Evolutionary conservation across 2,797 vertebrate genomes (phyloP), one percentile per base, ranked within the genome.

Genomic region (Tinamus major): DNA sequence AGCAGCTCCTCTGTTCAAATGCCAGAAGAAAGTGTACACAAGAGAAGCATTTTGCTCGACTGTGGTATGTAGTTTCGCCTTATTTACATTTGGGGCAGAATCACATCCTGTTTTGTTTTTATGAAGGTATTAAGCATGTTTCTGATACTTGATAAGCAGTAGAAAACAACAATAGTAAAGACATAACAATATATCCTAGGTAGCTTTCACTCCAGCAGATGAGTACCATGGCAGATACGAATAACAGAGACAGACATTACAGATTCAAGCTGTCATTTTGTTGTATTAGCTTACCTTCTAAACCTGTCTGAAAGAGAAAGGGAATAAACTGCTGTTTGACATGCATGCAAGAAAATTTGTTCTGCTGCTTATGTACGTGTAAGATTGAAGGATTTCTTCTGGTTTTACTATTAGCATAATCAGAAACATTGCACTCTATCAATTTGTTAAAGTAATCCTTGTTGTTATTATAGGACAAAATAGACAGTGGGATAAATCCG

Each of bases 271-370:
- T 94, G 71, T 94, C 87, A 68, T 89, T 95, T 92, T 87, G 61
- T 90, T 92, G 48, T 70, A 92, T 56, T 80, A 91, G 71, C 56
- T 96, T 92, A 69, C 87, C 65, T 95, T 94, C 87, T 81, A 95
- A 94, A 92, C 65, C 63, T 93, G 81, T 56, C 78, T 92, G 84
- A 35, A 89, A 83, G 70, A 94, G 61, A 89, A 91, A 90, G 49
- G 35, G 58, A 95, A 74, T 88, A 94, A 90, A 87, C 77, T 70
- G n/a, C 84, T 92, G 26, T 85, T 96, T 90, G 94, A 95, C 56
- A 69, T 75, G 75, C 88, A 71, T 39, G 74, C 84, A 91, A 89
- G 61, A 44, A 84, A 80, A 91, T 93, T 89, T 79, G 71, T 80
- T 94, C 74, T 85, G 51, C 77, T 93, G 37, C 68, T 95, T 89